Conservation (phyloP, 1,140 invertebrate genomes). For the Drosophila nigrodunni region DNA sequence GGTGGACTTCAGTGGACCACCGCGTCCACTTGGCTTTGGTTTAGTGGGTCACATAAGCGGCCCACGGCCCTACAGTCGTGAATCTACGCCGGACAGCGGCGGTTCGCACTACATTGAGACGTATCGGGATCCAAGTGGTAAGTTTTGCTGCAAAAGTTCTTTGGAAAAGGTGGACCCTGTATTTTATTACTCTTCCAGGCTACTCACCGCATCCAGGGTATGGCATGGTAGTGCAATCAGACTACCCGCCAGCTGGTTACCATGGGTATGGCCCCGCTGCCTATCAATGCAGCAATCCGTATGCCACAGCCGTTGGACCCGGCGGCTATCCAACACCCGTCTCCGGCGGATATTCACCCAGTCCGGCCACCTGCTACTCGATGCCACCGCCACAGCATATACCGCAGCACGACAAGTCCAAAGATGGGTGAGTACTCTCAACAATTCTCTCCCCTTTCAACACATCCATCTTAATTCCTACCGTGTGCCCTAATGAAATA, state of each 20-base stretch:
- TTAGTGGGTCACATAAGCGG: constrained; percentile 84
- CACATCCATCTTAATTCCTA: background rate
- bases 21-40: constrained; percentile 80
- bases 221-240: constrained; percentile 90
- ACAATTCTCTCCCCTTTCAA: background rate
- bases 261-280: constrained; percentile 90
- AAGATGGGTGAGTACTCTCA: constrained; percentile 89
- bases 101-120: constrained; percentile 94
- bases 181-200: constrained; percentile 82
- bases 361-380: constrained; percentile 90
- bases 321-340: constrained; percentile 87
- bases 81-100: constrained; percentile 93
- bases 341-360: constrained; percentile 90
- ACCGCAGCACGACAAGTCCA: constrained; percentile 91
- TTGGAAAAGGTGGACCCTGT: background rate
- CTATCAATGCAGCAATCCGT: constrained; percentile 86
- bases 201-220: constrained; percentile 94
- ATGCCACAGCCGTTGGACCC: constrained; percentile 83
- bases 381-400: constrained; percentile 92
- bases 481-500: constrained; percentile 50
- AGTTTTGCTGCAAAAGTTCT: constrained; percentile 31
- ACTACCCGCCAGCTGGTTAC: constrained; percentile 91
- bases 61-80: constrained; percentile 90
- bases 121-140: constrained; percentile 92
- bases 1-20: constrained; percentile 87